Evolutionary conservation across 2,797 vertebrate genomes (phyloP).

Genomic region (Enteromius viviparus): DNA sequence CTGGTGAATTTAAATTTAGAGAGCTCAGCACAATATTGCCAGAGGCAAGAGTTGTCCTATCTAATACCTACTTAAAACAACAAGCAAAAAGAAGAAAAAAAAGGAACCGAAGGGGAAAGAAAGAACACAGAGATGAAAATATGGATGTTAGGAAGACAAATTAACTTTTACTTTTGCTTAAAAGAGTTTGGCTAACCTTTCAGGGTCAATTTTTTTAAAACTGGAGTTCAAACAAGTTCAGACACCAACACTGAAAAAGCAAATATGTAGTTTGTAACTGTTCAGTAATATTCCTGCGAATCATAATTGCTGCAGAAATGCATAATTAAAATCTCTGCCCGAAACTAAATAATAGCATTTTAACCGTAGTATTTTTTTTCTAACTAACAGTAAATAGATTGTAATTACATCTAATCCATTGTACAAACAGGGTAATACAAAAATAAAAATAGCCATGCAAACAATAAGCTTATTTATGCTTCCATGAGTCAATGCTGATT

Average conservation of each 20-base stretch:
- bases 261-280: slow-evolving; percentile 6
- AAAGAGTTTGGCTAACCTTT: slow-evolving; percentile 15
- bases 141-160: slow-evolving; percentile 23
- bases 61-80: slow-evolving; percentile 57
- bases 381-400: background rate
- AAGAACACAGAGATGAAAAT: slow-evolving; percentile 16
- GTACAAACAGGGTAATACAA: background rate
- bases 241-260: background rate
- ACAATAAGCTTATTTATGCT: background rate
- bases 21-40: slow-evolving; percentile 56
- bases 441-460: background rate
- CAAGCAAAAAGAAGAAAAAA: slow-evolving; percentile 22
- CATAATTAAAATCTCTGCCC: slow-evolving; percentile 10
- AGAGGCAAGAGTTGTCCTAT: slow-evolving; percentile 56
- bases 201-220: background rate
- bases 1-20: slow-evolving; percentile 56
- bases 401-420: background rate
- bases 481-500: background rate
- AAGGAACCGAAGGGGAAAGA: slow-evolving; percentile 3
- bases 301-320: slow-evolving; percentile 14
- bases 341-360: slow-evolving; percentile 10
- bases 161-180: background rate
- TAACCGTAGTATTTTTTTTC: too few species aligned
- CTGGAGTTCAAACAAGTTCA: slow-evolving; percentile 1
- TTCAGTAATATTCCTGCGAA: background rate